Evolutionary conservation across 2,888 invertebrate genomes (phyloP).

Genomic region (Candidula unifasciata): DNA sequence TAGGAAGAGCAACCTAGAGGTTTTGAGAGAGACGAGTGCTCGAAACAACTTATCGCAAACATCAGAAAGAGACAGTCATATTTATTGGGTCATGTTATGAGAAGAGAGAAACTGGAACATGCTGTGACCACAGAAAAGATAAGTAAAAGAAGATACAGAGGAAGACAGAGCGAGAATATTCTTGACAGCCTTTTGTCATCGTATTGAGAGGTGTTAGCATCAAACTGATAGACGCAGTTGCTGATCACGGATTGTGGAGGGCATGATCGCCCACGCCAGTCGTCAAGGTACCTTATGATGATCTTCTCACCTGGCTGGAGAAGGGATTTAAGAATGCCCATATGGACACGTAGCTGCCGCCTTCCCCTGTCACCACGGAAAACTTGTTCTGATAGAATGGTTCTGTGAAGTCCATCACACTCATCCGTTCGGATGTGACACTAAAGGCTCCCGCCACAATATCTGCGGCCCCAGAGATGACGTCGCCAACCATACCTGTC

Average conservation of each 20-base stretch:
- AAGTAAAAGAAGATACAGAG: no score
- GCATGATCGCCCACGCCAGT: no score
- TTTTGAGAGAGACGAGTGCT: no score
- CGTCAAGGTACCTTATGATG: neutral
- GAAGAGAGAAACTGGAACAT: no score
- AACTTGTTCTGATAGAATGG: conserved; percentile 94
- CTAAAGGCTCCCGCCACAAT: conserved; percentile 93
- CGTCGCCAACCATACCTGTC: conserved; percentile 92
- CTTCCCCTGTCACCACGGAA: conserved; percentile 86
- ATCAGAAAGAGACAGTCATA: no score
- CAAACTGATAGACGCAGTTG: neutral
- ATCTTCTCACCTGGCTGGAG: conserved; percentile 78
- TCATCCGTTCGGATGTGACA: conserved; percentile 83
- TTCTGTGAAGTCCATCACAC: conserved; percentile 90
- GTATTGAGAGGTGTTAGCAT: conserved; percentile 9
- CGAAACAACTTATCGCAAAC: no score
- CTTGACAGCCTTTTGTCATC: no score
- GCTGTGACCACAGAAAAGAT: no score
- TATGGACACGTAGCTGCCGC: conserved; percentile 79
- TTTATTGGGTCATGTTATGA: no score
- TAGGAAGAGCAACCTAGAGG: no score
- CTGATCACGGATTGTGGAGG: no score
- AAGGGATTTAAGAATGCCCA: conserved; percentile 92
- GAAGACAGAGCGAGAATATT: no score
- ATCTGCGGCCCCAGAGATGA: conserved; percentile 90